These are phyloP conservation scores for Dynastes grantii DNA, from an alignment of 2,888 invertebrate species.

Conservation along the genomic window DNA sequence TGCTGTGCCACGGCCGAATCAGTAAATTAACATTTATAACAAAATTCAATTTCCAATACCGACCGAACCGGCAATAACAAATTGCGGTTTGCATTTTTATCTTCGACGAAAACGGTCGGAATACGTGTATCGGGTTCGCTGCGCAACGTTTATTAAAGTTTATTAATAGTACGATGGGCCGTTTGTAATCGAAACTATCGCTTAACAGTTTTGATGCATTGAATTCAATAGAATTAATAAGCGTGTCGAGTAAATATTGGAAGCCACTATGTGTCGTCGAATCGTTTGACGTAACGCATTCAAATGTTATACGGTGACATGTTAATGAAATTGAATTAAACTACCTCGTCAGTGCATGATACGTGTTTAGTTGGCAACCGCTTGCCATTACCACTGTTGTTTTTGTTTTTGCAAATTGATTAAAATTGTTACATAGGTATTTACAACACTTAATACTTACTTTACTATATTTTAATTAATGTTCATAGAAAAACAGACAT, in stretches of 20 bases:
- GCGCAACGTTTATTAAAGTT: conserved; percentile 15
- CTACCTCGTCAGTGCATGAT: background rate
- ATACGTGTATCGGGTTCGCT: background rate
- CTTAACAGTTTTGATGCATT: background rate
- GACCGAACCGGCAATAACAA: conserved; percentile 13
- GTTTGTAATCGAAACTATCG: conserved; percentile 24
- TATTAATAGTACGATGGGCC: background rate
- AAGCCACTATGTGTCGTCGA: background rate
- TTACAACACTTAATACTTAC: too few relatives aligned
- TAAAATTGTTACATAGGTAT: too few relatives aligned
- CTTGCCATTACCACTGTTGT: too few relatives aligned
- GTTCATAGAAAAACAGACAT: too few relatives aligned
- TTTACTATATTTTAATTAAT: too few relatives aligned
- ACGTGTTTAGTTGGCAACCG: too few relatives aligned
- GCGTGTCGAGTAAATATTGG: background rate
- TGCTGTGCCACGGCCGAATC: conserved; percentile 12
- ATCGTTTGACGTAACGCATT: background rate
- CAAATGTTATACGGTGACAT: background rate
- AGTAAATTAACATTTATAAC: conserved; percentile 43
- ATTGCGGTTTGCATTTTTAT: conserved; percentile 27
- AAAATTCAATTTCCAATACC: conserved; percentile 40
- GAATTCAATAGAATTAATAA: conserved; percentile 5
- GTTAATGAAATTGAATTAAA: conserved; percentile 8
- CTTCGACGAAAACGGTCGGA: background rate
- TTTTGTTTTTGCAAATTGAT: too few relatives aligned